Percentiles rank a stretch among this genome's conserved stretches.
Conservation (phyloP, 2,113 vertebrate genomes). For the Paratilapia polleni region DNA sequence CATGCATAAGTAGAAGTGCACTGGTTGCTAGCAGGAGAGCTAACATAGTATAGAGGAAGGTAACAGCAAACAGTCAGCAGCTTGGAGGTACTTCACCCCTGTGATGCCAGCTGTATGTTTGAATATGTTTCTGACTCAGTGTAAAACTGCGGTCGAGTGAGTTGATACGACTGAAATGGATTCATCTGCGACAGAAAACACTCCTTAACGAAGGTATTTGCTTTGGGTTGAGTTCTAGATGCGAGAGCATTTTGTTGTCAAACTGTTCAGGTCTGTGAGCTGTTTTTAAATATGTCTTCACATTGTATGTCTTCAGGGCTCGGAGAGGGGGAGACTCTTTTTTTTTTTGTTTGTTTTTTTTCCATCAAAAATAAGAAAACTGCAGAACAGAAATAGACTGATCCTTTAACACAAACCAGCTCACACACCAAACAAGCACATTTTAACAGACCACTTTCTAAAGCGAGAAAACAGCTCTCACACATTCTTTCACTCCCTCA, state of each 20-base stretch:
- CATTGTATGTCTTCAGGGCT: neutral
- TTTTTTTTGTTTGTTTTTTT: accelerated
- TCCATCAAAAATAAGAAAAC: neutral
- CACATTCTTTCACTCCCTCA: neutral
- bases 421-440: neutral
- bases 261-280: neutral
- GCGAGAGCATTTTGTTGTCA: neutral
- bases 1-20: neutral
- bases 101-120: neutral
- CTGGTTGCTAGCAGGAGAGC: neutral
- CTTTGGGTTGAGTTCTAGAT: no score
- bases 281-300: neutral
- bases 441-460: neutral
- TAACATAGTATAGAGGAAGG: neutral
- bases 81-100: neutral
- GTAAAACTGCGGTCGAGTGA: neutral
- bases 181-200: neutral
- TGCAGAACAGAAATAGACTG: neutral
- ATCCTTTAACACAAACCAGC: neutral
- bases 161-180: neutral
- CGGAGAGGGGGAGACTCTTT: no score
- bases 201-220: no score
- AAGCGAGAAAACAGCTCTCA: neutral
- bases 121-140: neutral
- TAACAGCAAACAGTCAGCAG: neutral